phyloP scores from a whole-genome alignment of 2,113 vertebrate species.

The Trichechus manatus region DNA sequence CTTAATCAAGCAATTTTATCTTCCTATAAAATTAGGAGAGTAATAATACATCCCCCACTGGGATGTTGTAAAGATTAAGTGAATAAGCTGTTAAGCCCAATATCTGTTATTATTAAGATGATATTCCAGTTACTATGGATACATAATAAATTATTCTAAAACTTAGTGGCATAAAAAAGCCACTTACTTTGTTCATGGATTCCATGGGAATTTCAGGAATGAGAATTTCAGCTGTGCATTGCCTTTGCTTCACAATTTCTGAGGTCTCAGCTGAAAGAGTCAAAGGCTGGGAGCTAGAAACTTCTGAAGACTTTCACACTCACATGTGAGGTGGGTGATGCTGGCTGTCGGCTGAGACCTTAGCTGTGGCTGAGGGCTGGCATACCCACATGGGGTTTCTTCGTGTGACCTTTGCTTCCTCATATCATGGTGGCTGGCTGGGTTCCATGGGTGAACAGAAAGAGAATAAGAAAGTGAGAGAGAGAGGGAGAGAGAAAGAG shows the following conservation, averaged over 20 bases:
- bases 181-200: neutral
- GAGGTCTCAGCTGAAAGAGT: neutral
- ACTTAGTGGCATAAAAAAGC: neutral
- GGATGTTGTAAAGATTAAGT: neutral
- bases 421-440: neutral
- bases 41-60: neutral
- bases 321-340: neutral
- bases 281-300: neutral
- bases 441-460: neutral
- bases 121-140: slow-evolving; percentile 66
- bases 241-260: neutral
- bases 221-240: neutral
- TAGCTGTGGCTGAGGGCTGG: neutral
- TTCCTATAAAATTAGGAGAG: slow-evolving; percentile 56
- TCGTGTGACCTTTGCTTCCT: neutral
- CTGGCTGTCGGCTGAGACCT: neutral
- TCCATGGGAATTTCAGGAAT: neutral
- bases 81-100: neutral
- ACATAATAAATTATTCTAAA: slow-evolving; percentile 59
- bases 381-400: neutral
- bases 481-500: neutral
- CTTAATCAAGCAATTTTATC: slow-evolving; percentile 37
- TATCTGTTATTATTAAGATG: slow-evolving; percentile 55
- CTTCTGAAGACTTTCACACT: neutral
- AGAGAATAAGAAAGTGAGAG: fast-evolving